Base-by-base conservation (phyloP, 2,797 vertebrate genomes). In the Macrochelys suwanniensis region DNA sequence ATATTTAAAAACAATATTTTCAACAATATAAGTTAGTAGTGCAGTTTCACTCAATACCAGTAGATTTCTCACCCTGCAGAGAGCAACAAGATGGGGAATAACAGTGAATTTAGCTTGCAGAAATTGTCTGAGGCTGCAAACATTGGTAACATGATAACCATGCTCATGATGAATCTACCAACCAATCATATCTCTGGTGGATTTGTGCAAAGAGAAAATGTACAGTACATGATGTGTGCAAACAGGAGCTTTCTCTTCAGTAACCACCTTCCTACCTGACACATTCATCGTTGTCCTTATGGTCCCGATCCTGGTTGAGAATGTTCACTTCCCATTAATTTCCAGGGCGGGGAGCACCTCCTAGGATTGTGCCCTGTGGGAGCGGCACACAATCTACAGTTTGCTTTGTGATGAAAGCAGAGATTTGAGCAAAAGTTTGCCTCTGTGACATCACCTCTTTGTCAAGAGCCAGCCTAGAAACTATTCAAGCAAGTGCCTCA, bases 21-120 rank as follows among this genome's bases (percentile, higher is more conserved):
- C 28, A 26, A 4, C 7, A 1, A 68, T 8, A 21, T 42, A 37
- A 12, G 45, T 12, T 79, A 8, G 37, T 5, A 26, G 11, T 0
- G 0, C 26, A 4, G 84, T 71, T 51, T 4, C 42, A 15, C 57
- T 87, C 53, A 54, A 42, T 11, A 8, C 28, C 47, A 3, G 47
- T 17, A 28, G 31, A 61, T 82, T 59, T 53, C 78, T 85, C 13
- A 8, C 37, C 47, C 57, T 17, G 57, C 26, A 31, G 26, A 59
- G 12, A 31, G 57, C 28, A 31, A 31, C 57, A 21, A 82, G 21
- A 5, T 1, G 3, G 33, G 26, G n/a, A 65, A 56, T 15, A 59
- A 80, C 28, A 59, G 37, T 49, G 74, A 76, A 26, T 5, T 76
- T 59, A 15, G 26, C 15, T 25, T 50, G 53, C 23, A 84, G 53